A percentile compares a stretch with the other conserved stretches of the same genome.
phyloP scores from a whole-genome alignment of 2,888 invertebrate species.

The Masnerella sp. region DNA sequence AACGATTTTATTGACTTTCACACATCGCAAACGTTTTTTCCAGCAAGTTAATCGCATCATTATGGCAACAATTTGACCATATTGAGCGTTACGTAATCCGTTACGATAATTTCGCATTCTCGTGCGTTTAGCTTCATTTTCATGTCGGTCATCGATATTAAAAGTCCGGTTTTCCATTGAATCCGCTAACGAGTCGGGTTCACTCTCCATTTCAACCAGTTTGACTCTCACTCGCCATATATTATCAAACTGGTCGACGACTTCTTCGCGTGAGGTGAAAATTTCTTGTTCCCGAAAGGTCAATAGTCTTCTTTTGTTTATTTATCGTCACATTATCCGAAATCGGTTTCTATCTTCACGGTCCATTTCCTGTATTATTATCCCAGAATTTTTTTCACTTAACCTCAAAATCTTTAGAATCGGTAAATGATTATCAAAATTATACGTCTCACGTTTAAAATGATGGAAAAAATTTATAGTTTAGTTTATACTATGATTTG shows the following conservation, averaged over 20 bases:
- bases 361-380: too few relatives aligned
- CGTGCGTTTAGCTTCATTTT: constrained; percentile 40
- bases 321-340: too few relatives aligned
- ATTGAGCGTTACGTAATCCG: constrained; percentile 18
- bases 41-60: background rate
- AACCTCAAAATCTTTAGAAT: too few relatives aligned
- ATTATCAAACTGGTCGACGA: constrained; percentile 51
- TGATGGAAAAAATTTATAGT: too few relatives aligned
- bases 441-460: too few relatives aligned
- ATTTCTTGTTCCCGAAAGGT: constrained; percentile 53
- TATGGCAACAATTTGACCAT: constrained; percentile 5
- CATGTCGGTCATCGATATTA: constrained; percentile 40
- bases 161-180: constrained; percentile 52
- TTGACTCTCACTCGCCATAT: constrained; percentile 58
- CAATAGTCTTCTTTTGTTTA: constrained; percentile 49
- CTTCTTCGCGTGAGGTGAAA: constrained; percentile 54
- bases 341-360: too few relatives aligned
- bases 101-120: constrained; percentile 34
- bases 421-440: too few relatives aligned
- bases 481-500: too few relatives aligned
- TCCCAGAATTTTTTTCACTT: too few relatives aligned
- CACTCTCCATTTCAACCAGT: constrained; percentile 55
- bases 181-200: constrained; percentile 44
- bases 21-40: too few relatives aligned
- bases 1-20: too few relatives aligned